phyloP scores from a whole-genome alignment of 2,888 invertebrate species.

The Metalampra italica region DNA sequence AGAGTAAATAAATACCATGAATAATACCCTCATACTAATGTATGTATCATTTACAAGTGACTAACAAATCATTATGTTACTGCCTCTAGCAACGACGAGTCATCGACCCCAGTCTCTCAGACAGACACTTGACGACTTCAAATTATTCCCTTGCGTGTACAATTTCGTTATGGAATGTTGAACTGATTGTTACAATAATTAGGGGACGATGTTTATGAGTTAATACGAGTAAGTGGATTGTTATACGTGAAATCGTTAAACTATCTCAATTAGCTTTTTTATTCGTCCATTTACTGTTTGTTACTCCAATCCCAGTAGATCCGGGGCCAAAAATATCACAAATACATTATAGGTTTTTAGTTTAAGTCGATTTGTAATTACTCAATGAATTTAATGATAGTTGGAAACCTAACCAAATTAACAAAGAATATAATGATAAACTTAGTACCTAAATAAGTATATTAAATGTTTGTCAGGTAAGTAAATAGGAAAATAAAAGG shows the following conservation, averaged over 20 bases:
- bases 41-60: not conserved
- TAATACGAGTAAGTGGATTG: not conserved
- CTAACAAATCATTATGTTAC: constrained; percentile 7
- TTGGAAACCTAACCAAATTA: too few relatives aligned
- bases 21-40: not conserved
- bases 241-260: not conserved
- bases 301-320: too few relatives aligned
- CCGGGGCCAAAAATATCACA: too few relatives aligned
- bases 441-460: too few relatives aligned
- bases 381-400: too few relatives aligned
- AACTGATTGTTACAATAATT: constrained; percentile 26
- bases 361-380: too few relatives aligned
- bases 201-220: constrained; percentile 1
- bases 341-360: too few relatives aligned
- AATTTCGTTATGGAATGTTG: constrained; percentile 36
- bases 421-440: too few relatives aligned
- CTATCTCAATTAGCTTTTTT: not conserved
- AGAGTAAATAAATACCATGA: too few relatives aligned
- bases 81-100: constrained; percentile 24
- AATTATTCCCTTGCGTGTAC: constrained; percentile 41
- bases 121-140: constrained; percentile 22
- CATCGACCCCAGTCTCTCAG: constrained; percentile 30
- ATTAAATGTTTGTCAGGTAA: too few relatives aligned
- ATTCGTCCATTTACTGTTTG: too few relatives aligned
- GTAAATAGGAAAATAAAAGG: too few relatives aligned